Evolutionary conservation across 2,888 invertebrate species (phyloP), one percentile per base, ranked within the genome.

Genomic region (Caenorhabditis parvicauda): DNA sequence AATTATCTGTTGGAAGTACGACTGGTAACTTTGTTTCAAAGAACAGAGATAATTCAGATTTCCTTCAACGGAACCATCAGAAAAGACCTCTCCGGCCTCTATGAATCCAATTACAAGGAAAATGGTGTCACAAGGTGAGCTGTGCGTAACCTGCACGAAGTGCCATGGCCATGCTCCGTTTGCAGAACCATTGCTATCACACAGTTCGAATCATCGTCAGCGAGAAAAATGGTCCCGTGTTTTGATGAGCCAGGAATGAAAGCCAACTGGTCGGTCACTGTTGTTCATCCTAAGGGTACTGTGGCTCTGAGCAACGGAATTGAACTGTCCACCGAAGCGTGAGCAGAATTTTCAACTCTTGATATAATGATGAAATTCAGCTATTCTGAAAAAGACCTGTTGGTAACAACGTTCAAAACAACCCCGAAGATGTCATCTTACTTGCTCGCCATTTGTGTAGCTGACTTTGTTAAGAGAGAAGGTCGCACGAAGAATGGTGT

Each of bases 401-500:
- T n/a, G n/a, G n/a, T n/a, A n/a, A 90, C 91, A 75, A 84, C 85
- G 12, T 82, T 81, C 67, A 77, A 82, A 32, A 64, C 75, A 29
- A 82, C 83, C 14, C 83, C 84, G 2, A 81, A 79, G 82, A 92
- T 92, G 92, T 88, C 91, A 53, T 91, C 92, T 0, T 92, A 93
- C 82, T 84, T 92, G 7, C 89, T 92, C 72, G 90, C 92, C 0
- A 87, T 92, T 70, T 88, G 91, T 1, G 89, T 93, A 1, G 91
- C 91, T 79, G 90, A 92, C 65, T 89, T 88, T 82, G 87, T 74
- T 80, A 87, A 86, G 79, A 87, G 85, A 70, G 88, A 84, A 75
- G 86, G 85, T 43, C 82, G 84, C 70, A 89, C 88, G 1, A 83
- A 85, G 73, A 84, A 86, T 78, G 86, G 87, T 72, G 85, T 87